Conservation (phyloP, 1,140 invertebrate species). For the Lithobius niger region DNA sequence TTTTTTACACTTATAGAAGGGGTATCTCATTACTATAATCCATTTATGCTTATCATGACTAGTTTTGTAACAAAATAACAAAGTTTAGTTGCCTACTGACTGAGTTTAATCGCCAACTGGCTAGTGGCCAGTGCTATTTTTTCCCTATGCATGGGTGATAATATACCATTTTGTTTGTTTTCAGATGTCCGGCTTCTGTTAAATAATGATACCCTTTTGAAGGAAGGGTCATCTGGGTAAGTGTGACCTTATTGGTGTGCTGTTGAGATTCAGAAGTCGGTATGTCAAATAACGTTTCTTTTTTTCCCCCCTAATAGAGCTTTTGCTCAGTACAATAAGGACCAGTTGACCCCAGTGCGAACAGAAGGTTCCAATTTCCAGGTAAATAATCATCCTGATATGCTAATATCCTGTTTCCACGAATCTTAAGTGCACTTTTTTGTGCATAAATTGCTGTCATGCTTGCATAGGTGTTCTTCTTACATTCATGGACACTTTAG, state of each 20-base stretch:
- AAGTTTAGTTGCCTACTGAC: too few species aligned
- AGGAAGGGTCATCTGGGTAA: constrained; percentile 76
- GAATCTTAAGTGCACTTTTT: not conserved
- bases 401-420: not conserved
- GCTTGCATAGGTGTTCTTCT: too few species aligned
- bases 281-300: constrained; percentile 9
- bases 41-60: too few species aligned
- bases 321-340: constrained; percentile 97
- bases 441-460: not conserved
- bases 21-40: too few species aligned
- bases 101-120: too few species aligned
- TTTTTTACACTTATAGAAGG: too few species aligned
- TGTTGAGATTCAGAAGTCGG: not conserved
- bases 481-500: too few species aligned
- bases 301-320: constrained; percentile 42
- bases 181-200: constrained; percentile 85
- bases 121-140: too few species aligned
- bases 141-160: too few species aligned
- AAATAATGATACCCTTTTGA: constrained; percentile 89
- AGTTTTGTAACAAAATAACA: too few species aligned
- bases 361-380: constrained; percentile 73
- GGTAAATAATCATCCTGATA: constrained; percentile 21
- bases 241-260: constrained; percentile 15
- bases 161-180: too few species aligned
- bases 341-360: constrained; percentile 93